Evolutionary conservation across 2,797 vertebrate species (phyloP).

Genomic region (Lepilemur ruficaudatus): DNA sequence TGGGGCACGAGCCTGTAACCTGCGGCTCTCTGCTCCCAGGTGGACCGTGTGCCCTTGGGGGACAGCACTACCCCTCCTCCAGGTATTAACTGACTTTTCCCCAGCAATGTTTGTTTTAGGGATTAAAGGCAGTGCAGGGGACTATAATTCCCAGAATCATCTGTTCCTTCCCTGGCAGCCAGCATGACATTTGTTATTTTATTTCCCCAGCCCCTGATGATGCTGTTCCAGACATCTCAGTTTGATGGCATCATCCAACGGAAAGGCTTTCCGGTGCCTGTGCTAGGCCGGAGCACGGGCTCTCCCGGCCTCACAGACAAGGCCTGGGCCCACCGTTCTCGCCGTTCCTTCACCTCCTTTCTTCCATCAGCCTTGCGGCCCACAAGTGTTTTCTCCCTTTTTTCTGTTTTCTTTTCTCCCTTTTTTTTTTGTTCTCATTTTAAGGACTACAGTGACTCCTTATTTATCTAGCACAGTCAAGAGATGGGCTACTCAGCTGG

Average conservation of each 20-base stretch:
- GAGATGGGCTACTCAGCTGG: not conserved
- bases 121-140: conserved; percentile 58
- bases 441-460: not conserved
- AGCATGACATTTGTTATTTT: conserved; percentile 20
- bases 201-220: conserved; percentile 13
- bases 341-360: not conserved
- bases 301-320: not conserved
- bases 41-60: not conserved
- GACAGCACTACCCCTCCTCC: not conserved
- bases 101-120: conserved; percentile 57
- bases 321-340: not conserved
- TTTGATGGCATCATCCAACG: not conserved
- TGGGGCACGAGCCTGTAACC: not conserved
- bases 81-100: conserved; percentile 16
- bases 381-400: fast-evolving
- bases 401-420: not conserved
- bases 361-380: not conserved
- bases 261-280: not conserved
- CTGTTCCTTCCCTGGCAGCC: conserved; percentile 52
- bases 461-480: not conserved
- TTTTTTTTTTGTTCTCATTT: not conserved
- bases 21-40: not conserved
- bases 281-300: fast-evolving
- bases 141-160: conserved; percentile 59
- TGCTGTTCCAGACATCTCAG: not conserved